Evolutionary conservation across 2,113 vertebrate species (phyloP).

Genomic region (Chlamydotis undulata): DNA sequence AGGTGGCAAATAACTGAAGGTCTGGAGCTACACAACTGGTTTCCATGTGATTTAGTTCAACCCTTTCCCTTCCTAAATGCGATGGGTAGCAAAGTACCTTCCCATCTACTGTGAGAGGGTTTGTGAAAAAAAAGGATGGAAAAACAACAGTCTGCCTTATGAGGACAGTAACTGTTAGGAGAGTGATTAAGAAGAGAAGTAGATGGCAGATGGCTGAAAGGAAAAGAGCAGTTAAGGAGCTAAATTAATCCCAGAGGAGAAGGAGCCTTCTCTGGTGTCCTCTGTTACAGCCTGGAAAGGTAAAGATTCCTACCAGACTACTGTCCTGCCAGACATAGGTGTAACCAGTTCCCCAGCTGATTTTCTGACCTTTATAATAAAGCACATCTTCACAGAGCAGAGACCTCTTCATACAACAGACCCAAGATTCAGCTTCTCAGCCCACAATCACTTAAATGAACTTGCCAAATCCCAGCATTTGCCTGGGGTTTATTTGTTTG

Average conservation of each 20-base stretch:
- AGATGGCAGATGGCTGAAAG: neutral
- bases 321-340: neutral
- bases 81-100: neutral
- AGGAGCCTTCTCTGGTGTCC: fast-evolving
- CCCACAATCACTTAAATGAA: neutral
- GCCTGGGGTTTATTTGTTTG: neutral
- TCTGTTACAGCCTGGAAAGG: neutral
- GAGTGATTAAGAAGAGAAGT: neutral
- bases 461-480: neutral
- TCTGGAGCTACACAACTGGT: neutral
- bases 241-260: neutral
- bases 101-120: neutral
- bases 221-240: neutral
- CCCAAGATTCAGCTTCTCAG: neutral
- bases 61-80: neutral
- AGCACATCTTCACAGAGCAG: neutral
- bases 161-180: neutral
- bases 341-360: neutral
- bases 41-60: neutral
- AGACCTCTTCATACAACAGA: neutral
- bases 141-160: neutral
- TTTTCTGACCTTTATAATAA: neutral
- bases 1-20: neutral
- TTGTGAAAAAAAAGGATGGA: neutral
- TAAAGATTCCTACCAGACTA: neutral